phyloP scores from a whole-genome alignment of 23 tunicate genomes.

The Diplosoma virens region DNA sequence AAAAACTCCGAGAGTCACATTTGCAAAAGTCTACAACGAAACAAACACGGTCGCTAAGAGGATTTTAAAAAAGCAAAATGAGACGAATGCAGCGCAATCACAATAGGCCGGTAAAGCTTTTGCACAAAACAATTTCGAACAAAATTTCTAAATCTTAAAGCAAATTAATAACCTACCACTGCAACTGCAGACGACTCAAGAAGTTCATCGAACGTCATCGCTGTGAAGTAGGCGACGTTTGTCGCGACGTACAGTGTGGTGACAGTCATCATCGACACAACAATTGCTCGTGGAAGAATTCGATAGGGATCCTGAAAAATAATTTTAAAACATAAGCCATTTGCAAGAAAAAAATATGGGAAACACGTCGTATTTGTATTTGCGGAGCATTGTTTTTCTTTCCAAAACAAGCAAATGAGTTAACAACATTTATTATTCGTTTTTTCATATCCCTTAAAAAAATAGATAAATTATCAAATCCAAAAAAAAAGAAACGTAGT shows the following conservation, averaged over 20 bases:
- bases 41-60: neutral
- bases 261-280: constrained; percentile 70
- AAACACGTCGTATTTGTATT: too few relatives aligned
- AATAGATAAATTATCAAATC: too few relatives aligned
- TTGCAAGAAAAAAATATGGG: too few relatives aligned
- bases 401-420: too few relatives aligned
- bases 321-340: too few relatives aligned
- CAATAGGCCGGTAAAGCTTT: too few relatives aligned
- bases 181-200: constrained; percentile 60
- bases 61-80: neutral
- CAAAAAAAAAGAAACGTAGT: too few relatives aligned
- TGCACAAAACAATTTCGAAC: too few relatives aligned
- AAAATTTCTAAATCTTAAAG: neutral
- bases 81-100: too few relatives aligned
- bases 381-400: too few relatives aligned
- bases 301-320: constrained; percentile 62
- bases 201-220: constrained; percentile 68
- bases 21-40: constrained; percentile 56
- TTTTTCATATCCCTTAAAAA: too few relatives aligned
- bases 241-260: constrained; percentile 69
- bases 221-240: constrained; percentile 79
- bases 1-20: constrained; percentile 61
- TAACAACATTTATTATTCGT: too few relatives aligned
- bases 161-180: constrained; percentile 31
- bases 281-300: constrained; percentile 81